Evolutionary conservation across 2,888 invertebrate genomes (phyloP).

Genomic region (Epinotia ramella): DNA sequence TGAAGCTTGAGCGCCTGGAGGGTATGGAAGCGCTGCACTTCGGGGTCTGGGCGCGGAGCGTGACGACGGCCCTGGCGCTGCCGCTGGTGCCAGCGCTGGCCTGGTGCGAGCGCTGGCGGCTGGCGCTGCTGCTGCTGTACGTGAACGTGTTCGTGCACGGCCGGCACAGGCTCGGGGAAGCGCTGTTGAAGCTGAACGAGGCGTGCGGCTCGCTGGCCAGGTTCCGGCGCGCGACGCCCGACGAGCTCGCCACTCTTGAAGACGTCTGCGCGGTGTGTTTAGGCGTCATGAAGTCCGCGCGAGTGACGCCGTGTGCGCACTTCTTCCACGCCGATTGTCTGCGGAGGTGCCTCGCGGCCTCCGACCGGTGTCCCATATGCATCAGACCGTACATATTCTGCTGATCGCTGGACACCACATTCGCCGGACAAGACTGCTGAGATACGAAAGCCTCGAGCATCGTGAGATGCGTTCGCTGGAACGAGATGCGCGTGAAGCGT

Average conservation of each 20-base stretch:
- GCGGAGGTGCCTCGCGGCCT: slow-evolving; percentile 88
- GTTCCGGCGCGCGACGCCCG: slow-evolving; percentile 87
- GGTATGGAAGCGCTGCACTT: slow-evolving; percentile 90
- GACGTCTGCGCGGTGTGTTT: slow-evolving; percentile 93
- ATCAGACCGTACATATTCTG: slow-evolving; percentile 87
- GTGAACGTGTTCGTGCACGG: slow-evolving; percentile 87
- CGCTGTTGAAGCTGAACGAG: slow-evolving; percentile 81
- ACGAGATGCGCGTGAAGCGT: slow-evolving; percentile 9
- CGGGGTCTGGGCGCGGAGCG: slow-evolving; percentile 86
- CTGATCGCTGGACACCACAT: slow-evolving; percentile 58
- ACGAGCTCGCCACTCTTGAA: slow-evolving; percentile 88
- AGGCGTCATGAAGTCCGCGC: slow-evolving; percentile 88
- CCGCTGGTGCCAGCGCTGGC: slow-evolving; percentile 85
- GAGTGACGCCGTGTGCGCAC: slow-evolving; percentile 92
- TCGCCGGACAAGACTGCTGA: slow-evolving; percentile 67
- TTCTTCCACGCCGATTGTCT: slow-evolving; percentile 92
- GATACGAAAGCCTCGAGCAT: slow-evolving; percentile 25
- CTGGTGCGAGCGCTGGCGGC: slow-evolving; percentile 84
- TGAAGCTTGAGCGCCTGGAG: slow-evolving; percentile 87
- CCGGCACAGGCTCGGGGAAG: slow-evolving; percentile 86
- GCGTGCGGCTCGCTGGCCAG: slow-evolving; percentile 87
- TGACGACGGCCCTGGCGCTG: slow-evolving; percentile 85
- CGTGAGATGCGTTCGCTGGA: slow-evolving; percentile 20
- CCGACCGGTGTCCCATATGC: slow-evolving; percentile 90
- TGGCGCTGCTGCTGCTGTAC: slow-evolving; percentile 86